Evolutionary conservation across 2,888 invertebrate genomes (phyloP).

Genomic region (Phengaris arion): DNA sequence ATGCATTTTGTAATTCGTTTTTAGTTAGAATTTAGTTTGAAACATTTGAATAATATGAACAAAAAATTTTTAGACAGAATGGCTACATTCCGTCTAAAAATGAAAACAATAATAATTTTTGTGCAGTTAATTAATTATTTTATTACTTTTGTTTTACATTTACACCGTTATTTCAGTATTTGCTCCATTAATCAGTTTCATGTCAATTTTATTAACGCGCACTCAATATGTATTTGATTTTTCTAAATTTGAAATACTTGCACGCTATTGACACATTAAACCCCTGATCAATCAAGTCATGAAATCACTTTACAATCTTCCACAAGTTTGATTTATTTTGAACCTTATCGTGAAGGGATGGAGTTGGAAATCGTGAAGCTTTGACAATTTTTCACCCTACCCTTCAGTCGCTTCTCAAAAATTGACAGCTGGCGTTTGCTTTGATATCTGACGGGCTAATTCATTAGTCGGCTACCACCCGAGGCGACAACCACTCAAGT

Average conservation of each 20-base stretch:
- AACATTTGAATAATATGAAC: not conserved
- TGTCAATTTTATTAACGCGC: not conserved
- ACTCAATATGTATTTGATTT: not conserved
- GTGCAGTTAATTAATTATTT: too few species aligned
- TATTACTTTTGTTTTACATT: too few species aligned
- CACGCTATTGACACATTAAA: conserved; percentile 64
- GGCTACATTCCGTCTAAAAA: too few species aligned
- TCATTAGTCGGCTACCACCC: conserved; percentile 54
- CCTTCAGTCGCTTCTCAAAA: conserved; percentile 57
- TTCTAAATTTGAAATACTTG: conserved; percentile 29
- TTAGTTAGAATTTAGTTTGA: not conserved
- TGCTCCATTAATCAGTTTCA: conserved; percentile 3
- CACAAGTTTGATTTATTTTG: conserved; percentile 36
- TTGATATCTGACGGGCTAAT: conserved; percentile 69
- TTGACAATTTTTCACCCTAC: conserved; percentile 37
- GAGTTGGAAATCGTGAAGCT: conserved; percentile 33
- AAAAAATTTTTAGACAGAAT: not conserved
- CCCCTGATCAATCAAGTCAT: conserved; percentile 57
- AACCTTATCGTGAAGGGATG: conserved; percentile 32
- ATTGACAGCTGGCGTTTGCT: conserved; percentile 68
- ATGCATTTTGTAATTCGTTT: not conserved
- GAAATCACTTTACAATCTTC: conserved; percentile 45
- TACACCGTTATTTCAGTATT: not conserved
- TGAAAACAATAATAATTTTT: too few species aligned
- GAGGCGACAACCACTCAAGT: conserved; percentile 42